These are phyloP conservation scores for Noctilio leporinus DNA, from an alignment of 2,113 vertebrate species.

Conservation along the genomic window DNA sequence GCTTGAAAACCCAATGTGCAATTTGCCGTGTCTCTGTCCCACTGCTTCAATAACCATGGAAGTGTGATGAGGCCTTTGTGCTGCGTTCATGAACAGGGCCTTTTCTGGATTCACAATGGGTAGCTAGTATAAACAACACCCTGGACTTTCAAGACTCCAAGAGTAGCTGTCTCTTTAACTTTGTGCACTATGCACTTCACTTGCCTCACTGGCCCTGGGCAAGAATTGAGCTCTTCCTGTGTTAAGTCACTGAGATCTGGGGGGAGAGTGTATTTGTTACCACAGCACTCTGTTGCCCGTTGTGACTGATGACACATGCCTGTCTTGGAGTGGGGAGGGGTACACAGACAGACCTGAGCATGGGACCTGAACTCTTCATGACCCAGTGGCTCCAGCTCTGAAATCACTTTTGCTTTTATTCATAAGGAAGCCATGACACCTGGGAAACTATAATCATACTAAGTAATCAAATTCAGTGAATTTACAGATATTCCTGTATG, in stretches of 20 bases:
- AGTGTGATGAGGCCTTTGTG: background rate
- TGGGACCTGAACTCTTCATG: background rate
- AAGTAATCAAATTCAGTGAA: background rate
- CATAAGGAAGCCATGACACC: background rate
- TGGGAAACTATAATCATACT: background rate
- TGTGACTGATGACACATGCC: background rate
- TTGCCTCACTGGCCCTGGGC: background rate
- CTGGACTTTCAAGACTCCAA: background rate
- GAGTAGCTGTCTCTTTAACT: background rate
- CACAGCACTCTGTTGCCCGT: background rate
- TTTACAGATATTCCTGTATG: slow-evolving; percentile 8
- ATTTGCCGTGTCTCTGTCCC: background rate
- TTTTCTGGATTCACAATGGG: background rate
- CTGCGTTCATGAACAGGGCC: background rate
- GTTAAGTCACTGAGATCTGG: background rate
- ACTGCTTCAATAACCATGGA: background rate
- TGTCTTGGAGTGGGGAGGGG: background rate
- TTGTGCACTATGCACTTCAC: background rate
- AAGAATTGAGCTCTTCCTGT: background rate
- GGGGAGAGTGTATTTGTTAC: background rate
- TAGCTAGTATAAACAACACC: background rate
- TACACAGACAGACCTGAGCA: background rate
- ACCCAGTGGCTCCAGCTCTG: background rate
- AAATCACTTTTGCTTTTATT: slow-evolving; percentile 18
- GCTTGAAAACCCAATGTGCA: background rate